phyloP scores from a whole-genome alignment of 2,888 invertebrate species.

The Punctoribates punctum region DNA sequence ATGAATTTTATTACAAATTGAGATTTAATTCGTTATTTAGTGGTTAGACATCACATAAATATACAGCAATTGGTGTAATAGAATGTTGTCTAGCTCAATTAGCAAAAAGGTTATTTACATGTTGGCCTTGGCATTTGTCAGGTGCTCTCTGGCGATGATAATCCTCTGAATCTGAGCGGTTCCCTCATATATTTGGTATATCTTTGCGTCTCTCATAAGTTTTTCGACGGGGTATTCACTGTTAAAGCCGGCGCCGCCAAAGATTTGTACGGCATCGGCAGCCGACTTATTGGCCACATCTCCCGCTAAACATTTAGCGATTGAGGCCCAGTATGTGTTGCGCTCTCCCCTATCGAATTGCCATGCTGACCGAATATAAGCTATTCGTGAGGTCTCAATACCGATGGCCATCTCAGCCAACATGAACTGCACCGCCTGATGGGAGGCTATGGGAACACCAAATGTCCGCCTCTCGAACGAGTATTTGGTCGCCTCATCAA shows the following conservation, averaged over 20 bases:
- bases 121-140: slow-evolving; percentile 35
- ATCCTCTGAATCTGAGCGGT: slow-evolving; percentile 94
- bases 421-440: slow-evolving; percentile 85
- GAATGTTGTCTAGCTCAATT: too few relatives aligned
- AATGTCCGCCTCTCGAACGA: slow-evolving; percentile 88
- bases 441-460: slow-evolving; percentile 64
- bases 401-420: slow-evolving; percentile 93
- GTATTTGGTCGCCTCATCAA: slow-evolving; percentile 91
- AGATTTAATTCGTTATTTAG: too few relatives aligned
- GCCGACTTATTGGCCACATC: slow-evolving; percentile 93
- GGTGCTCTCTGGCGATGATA: slow-evolving; percentile 69
- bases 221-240: slow-evolving; percentile 97
- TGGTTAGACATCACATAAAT: too few relatives aligned
- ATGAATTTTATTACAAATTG: too few relatives aligned
- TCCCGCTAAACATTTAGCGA: slow-evolving; percentile 89
- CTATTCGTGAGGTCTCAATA: slow-evolving; percentile 77
- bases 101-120: neutral
- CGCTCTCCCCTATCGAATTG: slow-evolving; percentile 76
- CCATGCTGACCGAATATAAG: slow-evolving; percentile 83
- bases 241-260: slow-evolving; percentile 94
- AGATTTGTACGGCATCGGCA: slow-evolving; percentile 86
- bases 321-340: slow-evolving; percentile 83
- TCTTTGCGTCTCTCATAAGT: slow-evolving; percentile 98
- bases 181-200: slow-evolving; percentile 89
- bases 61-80: too few relatives aligned